phyloP scores from a whole-genome alignment of 1,140 invertebrate species.

The Megalopta genalis region DNA sequence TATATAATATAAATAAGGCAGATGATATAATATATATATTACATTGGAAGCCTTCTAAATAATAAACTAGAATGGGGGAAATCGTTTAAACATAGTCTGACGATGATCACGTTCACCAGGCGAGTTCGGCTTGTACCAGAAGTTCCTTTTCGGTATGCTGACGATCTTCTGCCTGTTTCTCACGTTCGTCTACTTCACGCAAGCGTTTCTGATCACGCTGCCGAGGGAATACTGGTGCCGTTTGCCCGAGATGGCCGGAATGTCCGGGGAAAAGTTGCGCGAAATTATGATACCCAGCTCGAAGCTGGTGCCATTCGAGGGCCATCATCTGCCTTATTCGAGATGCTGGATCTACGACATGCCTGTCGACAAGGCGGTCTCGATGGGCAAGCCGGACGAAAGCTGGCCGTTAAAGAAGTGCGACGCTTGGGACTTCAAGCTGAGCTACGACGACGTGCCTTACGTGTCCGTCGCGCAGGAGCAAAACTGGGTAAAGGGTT shows the following conservation, averaged over 20 bases:
- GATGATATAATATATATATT: too few relatives aligned
- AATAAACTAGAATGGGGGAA: too few relatives aligned
- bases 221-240: slow-evolving; percentile 59
- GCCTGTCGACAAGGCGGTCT: slow-evolving; percentile 29
- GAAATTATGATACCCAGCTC: slow-evolving; percentile 47
- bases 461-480: slow-evolving; percentile 55
- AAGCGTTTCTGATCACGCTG: slow-evolving; percentile 52
- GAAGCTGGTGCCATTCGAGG: slow-evolving; percentile 42
- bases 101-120: slow-evolving; percentile 16
- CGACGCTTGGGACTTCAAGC: slow-evolving; percentile 56
- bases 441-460: slow-evolving; percentile 32
- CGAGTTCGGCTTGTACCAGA: slow-evolving; percentile 59
- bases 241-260: slow-evolving; percentile 17
- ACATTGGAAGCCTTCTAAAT: too few relatives aligned
- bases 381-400: background rate
- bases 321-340: slow-evolving; percentile 50
- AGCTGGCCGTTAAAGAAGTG: slow-evolving; percentile 59
- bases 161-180: slow-evolving; percentile 52
- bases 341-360: slow-evolving; percentile 63
- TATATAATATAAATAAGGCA: too few relatives aligned
- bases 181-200: slow-evolving; percentile 56
- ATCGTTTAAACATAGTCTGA: too few relatives aligned
- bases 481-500: slow-evolving; percentile 44
- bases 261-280: slow-evolving; percentile 33
- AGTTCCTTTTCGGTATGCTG: slow-evolving; percentile 47